Percentiles rank a stretch among this genome's conserved stretches.
These are phyloP conservation scores for Ophraella communa DNA, from an alignment of 2,888 invertebrate species.

Conservation along the genomic window DNA sequence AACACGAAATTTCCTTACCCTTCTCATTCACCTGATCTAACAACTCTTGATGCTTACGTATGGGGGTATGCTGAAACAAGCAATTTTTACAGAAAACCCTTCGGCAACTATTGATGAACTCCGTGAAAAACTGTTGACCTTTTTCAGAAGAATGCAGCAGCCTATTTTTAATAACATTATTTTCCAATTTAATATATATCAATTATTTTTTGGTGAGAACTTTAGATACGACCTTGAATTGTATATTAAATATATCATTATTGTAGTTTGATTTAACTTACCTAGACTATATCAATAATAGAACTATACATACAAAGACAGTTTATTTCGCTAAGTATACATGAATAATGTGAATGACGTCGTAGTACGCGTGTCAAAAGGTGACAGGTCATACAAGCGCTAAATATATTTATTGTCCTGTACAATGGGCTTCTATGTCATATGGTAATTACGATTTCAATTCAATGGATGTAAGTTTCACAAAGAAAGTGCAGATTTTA, in stretches of 20 bases:
- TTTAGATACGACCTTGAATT: background rate
- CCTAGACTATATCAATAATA: slow-evolving; percentile 13
- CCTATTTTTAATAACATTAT: too few relatives aligned
- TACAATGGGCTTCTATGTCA: slow-evolving; percentile 31
- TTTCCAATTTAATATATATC: too few relatives aligned
- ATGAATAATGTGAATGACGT: slow-evolving; percentile 42
- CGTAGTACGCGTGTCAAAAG: slow-evolving; percentile 43
- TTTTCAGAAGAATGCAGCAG: too few relatives aligned
- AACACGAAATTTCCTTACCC: too few relatives aligned
- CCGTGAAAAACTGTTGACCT: too few relatives aligned
- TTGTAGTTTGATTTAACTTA: slow-evolving; percentile 17
- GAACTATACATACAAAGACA: background rate
- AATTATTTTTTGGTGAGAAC: too few relatives aligned
- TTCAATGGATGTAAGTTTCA: background rate
- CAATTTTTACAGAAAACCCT: too few relatives aligned
- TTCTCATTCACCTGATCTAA: too few relatives aligned
- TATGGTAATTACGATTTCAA: slow-evolving; percentile 12
- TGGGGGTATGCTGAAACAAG: too few relatives aligned
- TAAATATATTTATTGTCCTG: slow-evolving; percentile 38
- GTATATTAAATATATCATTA: background rate
- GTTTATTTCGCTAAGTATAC: slow-evolving; percentile 28
- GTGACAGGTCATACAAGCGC: slow-evolving; percentile 44
- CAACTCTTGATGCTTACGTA: too few relatives aligned
- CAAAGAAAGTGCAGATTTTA: background rate
- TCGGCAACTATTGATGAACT: too few relatives aligned